phyloP scores from a whole-genome alignment of 2,797 vertebrate species.

The Petrocephalus sullivani region DNA sequence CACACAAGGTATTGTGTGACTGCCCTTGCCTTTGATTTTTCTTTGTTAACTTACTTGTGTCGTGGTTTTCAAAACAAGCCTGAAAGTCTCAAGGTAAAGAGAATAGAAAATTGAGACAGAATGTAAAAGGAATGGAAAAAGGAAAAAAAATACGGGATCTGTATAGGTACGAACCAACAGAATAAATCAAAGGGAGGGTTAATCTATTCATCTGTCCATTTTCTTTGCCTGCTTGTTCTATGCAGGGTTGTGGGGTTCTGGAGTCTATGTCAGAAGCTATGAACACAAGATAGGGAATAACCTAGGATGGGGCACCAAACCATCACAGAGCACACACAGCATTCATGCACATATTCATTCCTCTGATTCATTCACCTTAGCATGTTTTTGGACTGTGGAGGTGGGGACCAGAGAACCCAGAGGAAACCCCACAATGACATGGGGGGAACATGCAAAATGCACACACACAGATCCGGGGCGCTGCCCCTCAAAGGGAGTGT shows the following conservation, averaged over 20 bases:
- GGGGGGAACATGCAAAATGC: background rate
- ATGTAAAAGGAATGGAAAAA: background rate
- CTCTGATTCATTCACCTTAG: background rate
- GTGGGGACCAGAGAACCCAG: background rate
- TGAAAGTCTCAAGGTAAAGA: background rate
- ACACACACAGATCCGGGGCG: background rate
- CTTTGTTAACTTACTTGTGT: background rate
- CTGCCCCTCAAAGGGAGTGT: background rate
- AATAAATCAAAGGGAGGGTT: background rate
- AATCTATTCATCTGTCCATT: background rate
- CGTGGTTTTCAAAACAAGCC: background rate
- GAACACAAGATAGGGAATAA: background rate
- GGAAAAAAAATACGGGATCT: background rate
- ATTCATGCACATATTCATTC: background rate
- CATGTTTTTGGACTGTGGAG: background rate
- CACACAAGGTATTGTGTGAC: background rate
- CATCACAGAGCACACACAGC: background rate
- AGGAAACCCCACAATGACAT: background rate
- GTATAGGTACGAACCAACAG: background rate
- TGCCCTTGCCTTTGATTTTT: background rate
- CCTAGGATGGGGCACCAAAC: background rate
- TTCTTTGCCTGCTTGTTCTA: background rate
- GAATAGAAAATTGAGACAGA: background rate
- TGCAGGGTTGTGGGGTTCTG: background rate
- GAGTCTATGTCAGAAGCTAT: background rate